These are phyloP conservation scores for Poeciliopsis turrubarensis DNA, from an alignment of 2,113 vertebrate species.

Conservation along the genomic window DNA sequence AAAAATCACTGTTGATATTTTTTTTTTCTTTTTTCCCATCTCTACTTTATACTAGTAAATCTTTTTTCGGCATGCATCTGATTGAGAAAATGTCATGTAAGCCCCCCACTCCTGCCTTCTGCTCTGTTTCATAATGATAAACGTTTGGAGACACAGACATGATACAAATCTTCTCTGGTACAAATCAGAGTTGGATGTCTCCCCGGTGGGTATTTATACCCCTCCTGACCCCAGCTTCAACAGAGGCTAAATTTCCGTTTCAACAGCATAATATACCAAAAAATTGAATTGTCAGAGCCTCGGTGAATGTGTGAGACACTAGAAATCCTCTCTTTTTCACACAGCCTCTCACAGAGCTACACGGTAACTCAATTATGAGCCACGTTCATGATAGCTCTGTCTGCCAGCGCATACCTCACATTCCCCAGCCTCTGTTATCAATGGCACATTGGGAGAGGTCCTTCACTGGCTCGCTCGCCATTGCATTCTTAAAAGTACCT, in stretches of 20 bases:
- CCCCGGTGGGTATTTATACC: slow-evolving; percentile 50
- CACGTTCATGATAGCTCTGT: slow-evolving; percentile 31
- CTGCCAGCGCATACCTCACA: slow-evolving; percentile 23
- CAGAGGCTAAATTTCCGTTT: slow-evolving; percentile 49
- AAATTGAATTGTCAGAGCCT: slow-evolving; percentile 43
- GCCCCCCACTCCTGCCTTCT: slow-evolving; percentile 8
- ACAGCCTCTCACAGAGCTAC: slow-evolving; percentile 14
- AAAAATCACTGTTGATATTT: slow-evolving; percentile 32
- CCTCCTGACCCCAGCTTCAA: slow-evolving; percentile 47
- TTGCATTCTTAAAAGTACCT: slow-evolving; percentile 57
- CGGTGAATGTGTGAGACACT: slow-evolving; percentile 35
- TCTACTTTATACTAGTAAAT: slow-evolving; percentile 32
- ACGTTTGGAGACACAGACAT: slow-evolving; percentile 41
- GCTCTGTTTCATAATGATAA: slow-evolving; percentile 37
- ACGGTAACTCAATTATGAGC: slow-evolving; percentile 60
- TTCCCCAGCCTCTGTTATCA: slow-evolving; percentile 62
- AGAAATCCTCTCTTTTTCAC: slow-evolving; percentile 42
- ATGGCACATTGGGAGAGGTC: slow-evolving; percentile 45
- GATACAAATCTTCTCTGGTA: slow-evolving; percentile 21
- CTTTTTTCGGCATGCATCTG: slow-evolving; percentile 33
- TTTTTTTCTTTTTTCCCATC: background rate
- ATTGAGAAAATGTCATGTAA: slow-evolving; percentile 47
- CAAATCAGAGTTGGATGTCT: slow-evolving; percentile 27
- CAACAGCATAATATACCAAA: slow-evolving; percentile 28
- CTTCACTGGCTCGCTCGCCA: slow-evolving; percentile 32